Base-by-base conservation (phyloP, 2,888 invertebrate genomes). In the Drosophila mercatorum region DNA sequence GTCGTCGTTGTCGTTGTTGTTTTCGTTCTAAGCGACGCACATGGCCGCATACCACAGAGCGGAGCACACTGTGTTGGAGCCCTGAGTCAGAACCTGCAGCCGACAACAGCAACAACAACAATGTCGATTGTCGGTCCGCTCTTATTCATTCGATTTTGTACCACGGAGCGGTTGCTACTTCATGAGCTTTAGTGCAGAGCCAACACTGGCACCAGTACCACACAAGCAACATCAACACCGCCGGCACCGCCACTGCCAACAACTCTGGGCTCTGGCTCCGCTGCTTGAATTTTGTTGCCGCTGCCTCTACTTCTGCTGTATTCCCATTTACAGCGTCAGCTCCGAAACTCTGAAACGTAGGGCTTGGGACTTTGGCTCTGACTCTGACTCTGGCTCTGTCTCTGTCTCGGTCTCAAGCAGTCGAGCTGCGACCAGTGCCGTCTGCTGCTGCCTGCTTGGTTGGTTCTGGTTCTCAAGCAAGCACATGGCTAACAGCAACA, bases 291-390 rank as follows among this genome's bases (percentile, higher is more conserved):
- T 77, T 78, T 61, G 77, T 83, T 84, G 80, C 73, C 71, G 64
- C 69, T 80, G 65, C 57, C 58, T 7, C 14, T 56, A 61, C 59
- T 14, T 64, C n/a, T 63, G 63, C 74, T 52, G 67, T 80, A 83
- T 86, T 83, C 80, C 84, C 86, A 86, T 80, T 86, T 84, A 73
- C 71, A 78, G 78, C 71, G 63, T 67, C 64, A 59, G 46, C 53
- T 65, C 31, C 44, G 59, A 69, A 59, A 43, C 49, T 46, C 75
- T 78, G 47, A 69, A 53, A 43, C 55, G 41, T 74, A 78, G 78
- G 69, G 81, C 75, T 75, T 82, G 72, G 70, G 75, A 66, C 63
- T 68, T 41, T 67, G 58, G 52, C 61, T 68, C 49, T 28, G 59
- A 0, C 40, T 46, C 34, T 56, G 61, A 3, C 43, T 55, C 53